A percentile compares a stretch with the other conserved stretches of the same genome.
phyloP scores from a whole-genome alignment of 1,140 invertebrate genomes.

The Phymorhynchus buccinoides region DNA sequence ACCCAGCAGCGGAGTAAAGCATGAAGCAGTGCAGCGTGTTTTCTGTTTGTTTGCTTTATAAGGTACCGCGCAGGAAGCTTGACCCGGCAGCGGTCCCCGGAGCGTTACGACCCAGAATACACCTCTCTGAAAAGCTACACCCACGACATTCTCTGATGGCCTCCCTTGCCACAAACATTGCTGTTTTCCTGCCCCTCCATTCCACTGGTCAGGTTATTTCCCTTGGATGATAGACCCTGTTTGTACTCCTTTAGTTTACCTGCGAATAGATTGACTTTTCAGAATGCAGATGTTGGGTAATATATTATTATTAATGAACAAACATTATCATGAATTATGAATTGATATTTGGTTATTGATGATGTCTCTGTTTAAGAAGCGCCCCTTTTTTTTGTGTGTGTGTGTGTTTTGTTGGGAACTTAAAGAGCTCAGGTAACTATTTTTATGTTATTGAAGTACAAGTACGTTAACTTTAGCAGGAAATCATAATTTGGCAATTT shows the following conservation, averaged over 20 bases:
- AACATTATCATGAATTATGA: neutral
- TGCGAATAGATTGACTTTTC: no score
- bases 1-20: no score
- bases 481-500: no score
- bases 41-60: no score
- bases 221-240: neutral
- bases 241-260: neutral
- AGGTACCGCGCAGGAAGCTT: constrained; percentile 4
- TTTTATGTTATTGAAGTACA: no score
- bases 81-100: constrained; percentile 49
- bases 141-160: constrained; percentile 49
- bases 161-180: neutral
- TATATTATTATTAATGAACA: no score
- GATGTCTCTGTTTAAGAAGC: neutral
- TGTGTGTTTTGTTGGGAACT: no score
- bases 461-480: no score
- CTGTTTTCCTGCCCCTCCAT: neutral
- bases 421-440: no score
- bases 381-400: no score
- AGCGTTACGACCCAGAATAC: constrained; percentile 48
- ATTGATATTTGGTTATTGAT: neutral
- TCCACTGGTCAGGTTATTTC: neutral
- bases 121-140: constrained; percentile 45
- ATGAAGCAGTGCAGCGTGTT: no score
- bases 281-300: no score